These are phyloP conservation scores for Aricia artaxerxes DNA, from an alignment of 2,888 invertebrate genomes.

Conservation along the genomic window DNA sequence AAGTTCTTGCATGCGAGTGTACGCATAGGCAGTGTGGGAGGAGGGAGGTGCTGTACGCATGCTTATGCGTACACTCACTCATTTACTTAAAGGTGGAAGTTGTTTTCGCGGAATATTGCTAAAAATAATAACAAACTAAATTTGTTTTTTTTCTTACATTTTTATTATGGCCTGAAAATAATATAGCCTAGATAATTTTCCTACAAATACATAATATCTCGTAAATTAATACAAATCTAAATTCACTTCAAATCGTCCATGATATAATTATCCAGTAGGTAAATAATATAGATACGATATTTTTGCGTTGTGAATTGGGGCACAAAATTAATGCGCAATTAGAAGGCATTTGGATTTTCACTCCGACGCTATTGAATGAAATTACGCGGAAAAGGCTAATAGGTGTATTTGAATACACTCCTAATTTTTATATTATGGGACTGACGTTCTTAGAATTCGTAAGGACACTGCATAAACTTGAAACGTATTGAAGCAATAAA, in stretches of 20 bases:
- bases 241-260: neutral
- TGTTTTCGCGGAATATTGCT: no score
- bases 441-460: neutral
- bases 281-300: neutral
- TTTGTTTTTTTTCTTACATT: no score
- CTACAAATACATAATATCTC: no score
- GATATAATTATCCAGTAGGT: neutral
- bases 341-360: slow-evolving; percentile 30
- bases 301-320: slow-evolving; percentile 16
- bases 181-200: no score
- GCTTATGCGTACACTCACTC: no score
- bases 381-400: slow-evolving; percentile 6
- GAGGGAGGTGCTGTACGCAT: no score
- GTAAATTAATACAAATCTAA: neutral
- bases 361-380: slow-evolving; percentile 1
- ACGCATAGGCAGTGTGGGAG: no score
- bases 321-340: slow-evolving; percentile 34
- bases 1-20: no score
- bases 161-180: no score
- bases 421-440: neutral
- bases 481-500: no score
- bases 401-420: slow-evolving; percentile 8
- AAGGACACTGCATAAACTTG: neutral
- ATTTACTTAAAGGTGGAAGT: no score
- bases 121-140: no score